These are phyloP conservation scores for Amphipyra tragopoginis DNA, from an alignment of 2,888 invertebrate genomes.

Conservation along the genomic window DNA sequence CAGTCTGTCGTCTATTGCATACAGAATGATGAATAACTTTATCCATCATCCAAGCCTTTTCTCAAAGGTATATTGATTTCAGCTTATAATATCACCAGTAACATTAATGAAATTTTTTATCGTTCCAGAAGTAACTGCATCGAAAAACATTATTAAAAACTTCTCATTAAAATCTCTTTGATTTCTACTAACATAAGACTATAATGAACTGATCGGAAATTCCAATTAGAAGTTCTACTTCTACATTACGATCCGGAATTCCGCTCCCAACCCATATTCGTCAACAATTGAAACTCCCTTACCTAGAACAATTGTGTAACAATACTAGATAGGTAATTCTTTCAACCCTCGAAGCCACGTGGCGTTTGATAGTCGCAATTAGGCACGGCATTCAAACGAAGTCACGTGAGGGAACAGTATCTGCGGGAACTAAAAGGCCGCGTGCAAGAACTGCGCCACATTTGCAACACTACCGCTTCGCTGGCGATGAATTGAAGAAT, in stretches of 20 bases:
- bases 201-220: background rate
- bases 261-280: constrained; percentile 2
- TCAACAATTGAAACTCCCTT: constrained; percentile 40
- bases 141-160: background rate
- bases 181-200: background rate
- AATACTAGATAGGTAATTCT: constrained; percentile 37
- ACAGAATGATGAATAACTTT: constrained; percentile 14
- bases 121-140: no score
- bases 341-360: constrained; percentile 74
- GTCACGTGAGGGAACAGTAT: constrained; percentile 60
- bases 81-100: no score
- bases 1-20: constrained; percentile 8
- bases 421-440: constrained; percentile 29
- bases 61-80: no score
- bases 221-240: background rate
- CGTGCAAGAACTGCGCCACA: constrained; percentile 54
- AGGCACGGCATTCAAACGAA: constrained; percentile 79
- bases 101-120: no score
- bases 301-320: constrained; percentile 44
- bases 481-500: constrained; percentile 78
- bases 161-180: background rate
- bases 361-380: constrained; percentile 80
- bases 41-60: no score
- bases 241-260: background rate
- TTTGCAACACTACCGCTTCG: constrained; percentile 71